Conservation (phyloP, 2,888 invertebrate species). For the Phoenoteleia sp. region DNA sequence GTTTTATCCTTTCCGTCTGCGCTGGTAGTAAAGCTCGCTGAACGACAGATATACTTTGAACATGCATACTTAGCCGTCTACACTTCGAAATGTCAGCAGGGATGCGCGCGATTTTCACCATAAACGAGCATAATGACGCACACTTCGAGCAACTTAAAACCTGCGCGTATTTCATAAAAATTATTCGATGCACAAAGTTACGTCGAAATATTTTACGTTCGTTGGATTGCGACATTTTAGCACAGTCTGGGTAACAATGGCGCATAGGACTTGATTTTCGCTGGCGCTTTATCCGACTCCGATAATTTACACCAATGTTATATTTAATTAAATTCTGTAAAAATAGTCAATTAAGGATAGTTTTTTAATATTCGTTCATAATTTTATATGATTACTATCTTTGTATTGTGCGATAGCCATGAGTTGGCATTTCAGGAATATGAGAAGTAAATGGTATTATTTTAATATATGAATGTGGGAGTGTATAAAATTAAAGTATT, state of each 20-base stretch:
- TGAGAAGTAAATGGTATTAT: no score
- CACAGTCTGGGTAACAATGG: not conserved
- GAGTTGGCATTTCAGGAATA: no score
- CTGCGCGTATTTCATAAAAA: conserved; percentile 9
- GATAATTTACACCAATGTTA: not conserved
- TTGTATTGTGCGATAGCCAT: no score
- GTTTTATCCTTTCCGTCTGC: conserved; percentile 54
- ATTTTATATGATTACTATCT: no score
- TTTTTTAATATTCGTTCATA: no score
- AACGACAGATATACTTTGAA: conserved; percentile 28
- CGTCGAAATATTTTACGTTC: not conserved
- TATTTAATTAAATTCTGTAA: not conserved
- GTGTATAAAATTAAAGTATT: no score
- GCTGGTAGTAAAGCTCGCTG: conserved; percentile 34
- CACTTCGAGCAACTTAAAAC: conserved; percentile 28
- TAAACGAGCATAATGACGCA: conserved; percentile 47
- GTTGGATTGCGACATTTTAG: not conserved
- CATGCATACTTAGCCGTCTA: conserved; percentile 38
- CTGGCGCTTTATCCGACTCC: not conserved
- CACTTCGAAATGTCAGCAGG: conserved; percentile 54
- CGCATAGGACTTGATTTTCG: not conserved
- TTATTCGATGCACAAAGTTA: not conserved
- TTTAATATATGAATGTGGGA: no score
- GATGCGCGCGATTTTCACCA: conserved; percentile 61
- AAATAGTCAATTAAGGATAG: no score